Base-by-base conservation (phyloP, 2,113 vertebrate genomes). In the Miniopterus natalensis region DNA sequence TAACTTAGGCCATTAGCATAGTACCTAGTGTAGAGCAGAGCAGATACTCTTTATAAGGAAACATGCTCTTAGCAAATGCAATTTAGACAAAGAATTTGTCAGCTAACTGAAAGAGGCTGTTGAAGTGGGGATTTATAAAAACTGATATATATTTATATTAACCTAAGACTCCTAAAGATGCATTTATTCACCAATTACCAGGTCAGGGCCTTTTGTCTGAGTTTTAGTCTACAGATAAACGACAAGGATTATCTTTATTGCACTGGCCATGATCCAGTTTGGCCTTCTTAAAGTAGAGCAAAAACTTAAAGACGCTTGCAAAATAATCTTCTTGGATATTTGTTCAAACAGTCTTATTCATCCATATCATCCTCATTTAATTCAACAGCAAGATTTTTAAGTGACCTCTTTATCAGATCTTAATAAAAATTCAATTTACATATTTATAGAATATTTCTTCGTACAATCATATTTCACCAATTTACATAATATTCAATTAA, bases 321-420 rank as follows among this genome's bases (percentile, higher is more conserved):
- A 74, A 87, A 61, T 55, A 66, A 90, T 79, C 15, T 71, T 66
- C 81, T 87, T 36, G 68, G 42, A 49, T 68, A 57, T 59, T 83
- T 77, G 10, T 61, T 84, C 12, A 51, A 78, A 84, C 14, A 55
- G 57, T 63, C 92, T 70, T 49, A 63, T 27, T 85, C 47, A 81
- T 40, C 27, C 55, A 47, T 65, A 66, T 53, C 13, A 65, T 2
- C 21, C 74, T 89, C 68, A 73, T 10, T 73, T 87, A 74, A 92
- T 15, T 92, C 57, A 94, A 94, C 12, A 85, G 51, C 11, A 86
- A 94, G 36, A 90, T 42, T 77, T 92, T 87, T 86, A 92, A 77
- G 42, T 61, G 55, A 85, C 29, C 53, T 65, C 31, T 88, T 93
- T 57, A 36, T 55, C 25, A 47, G 17, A 55, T 90, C 45, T 88